Evolutionary conservation across 2,113 vertebrate species (phyloP).

Genomic region (Tinamus guttatus): DNA sequence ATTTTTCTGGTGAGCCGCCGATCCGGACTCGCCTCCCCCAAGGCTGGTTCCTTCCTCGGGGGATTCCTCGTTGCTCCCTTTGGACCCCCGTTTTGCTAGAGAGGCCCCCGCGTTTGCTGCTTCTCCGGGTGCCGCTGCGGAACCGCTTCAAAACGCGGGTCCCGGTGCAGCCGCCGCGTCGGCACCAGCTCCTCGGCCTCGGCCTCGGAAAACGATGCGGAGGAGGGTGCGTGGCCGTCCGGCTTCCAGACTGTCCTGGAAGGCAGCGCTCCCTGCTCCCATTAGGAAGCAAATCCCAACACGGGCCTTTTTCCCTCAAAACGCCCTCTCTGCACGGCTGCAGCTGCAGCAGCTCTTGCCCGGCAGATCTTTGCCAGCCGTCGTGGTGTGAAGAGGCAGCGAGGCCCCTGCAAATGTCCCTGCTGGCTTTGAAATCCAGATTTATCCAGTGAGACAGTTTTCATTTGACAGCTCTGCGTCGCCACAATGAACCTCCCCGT

Average conservation of each 20-base stretch:
- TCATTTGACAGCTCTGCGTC: not conserved
- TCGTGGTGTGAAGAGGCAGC: not conserved
- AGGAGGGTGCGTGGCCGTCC: not conserved
- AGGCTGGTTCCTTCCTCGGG: not conserved
- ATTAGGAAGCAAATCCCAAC: not conserved
- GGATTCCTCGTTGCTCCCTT: not conserved
- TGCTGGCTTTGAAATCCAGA: not conserved
- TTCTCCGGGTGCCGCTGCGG: not conserved
- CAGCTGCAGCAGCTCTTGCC: not conserved
- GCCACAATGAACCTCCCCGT: conserved; percentile 2
- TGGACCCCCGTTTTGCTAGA: not conserved
- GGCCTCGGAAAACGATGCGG: not conserved
- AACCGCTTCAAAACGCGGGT: not conserved
- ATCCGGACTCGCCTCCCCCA: not conserved
- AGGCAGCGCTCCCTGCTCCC: not conserved
- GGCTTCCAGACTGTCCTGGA: not conserved
- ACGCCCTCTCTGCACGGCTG: not conserved
- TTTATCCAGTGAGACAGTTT: not conserved
- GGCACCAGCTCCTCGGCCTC: not conserved
- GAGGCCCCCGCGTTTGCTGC: not conserved
- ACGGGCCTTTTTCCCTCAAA: not conserved
- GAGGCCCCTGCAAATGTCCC: not conserved
- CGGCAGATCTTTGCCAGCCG: not conserved
- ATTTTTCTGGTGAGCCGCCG: not conserved
- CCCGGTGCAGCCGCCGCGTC: not conserved